Evolutionary conservation across 2,797 vertebrate genomes (phyloP), one percentile per base, ranked within the genome.

Genomic region (Arnoldichthys spilopterus): DNA sequence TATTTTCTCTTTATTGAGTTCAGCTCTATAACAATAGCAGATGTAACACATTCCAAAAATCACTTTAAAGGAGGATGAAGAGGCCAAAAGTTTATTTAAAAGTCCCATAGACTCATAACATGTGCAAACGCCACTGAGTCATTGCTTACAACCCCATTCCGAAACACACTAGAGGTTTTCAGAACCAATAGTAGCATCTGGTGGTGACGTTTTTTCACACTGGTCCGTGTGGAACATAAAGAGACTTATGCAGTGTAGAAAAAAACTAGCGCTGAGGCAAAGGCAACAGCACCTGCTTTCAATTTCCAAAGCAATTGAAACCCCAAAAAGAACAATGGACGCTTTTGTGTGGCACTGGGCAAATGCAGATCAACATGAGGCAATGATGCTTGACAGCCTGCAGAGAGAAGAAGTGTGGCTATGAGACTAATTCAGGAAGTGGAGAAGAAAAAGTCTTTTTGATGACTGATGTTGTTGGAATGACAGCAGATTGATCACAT

Each of bases 241-340:
- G 53, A 37, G 30, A 13, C 22, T 72, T 56, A 16, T 34, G 5
- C 34, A 24, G 30, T 43, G 37, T 40, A 56, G 32, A 22, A 61
- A 37, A 59, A 62, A 49, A 18, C 37, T 9, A 62, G 43, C 72
- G 22, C 72, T 22, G 58, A 47, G 40, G 18, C 40, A 63, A 80
- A 6, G 56, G 26, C 43, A 61, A 49, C 51, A 59, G 89, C 92
- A 92, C 91, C 92, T 92, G 92, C 88, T 91, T 92, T 87, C 89
- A 89, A 91, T 93, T 92, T 90, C 82, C 83, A 83, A 62, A 83
- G 85, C 83, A 90, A 89, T 86, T 89, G 82, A 87, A 88, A 87
- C 88, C 85, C 87, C 79, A 80, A 86, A 77, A 58, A 82, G 82
- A 90, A 93, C 91, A 92, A 92, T 88, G 87, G 85, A 40, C 0